Conservation (phyloP, 1,140 invertebrate genomes). For the Monomorium pharaonis region DNA sequence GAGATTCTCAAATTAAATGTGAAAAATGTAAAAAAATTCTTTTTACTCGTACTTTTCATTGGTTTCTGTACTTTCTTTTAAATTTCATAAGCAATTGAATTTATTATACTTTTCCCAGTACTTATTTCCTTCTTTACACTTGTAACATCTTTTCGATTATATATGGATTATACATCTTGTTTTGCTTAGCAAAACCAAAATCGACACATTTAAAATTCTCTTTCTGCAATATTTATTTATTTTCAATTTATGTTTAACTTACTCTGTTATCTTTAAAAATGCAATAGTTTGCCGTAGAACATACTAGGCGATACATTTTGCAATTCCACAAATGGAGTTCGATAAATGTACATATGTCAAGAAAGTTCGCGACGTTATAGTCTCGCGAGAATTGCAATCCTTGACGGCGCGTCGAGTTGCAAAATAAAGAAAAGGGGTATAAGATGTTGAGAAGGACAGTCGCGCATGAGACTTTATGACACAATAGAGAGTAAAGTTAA, state of each 20-base stretch:
- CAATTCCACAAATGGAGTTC: background rate
- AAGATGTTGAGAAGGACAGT: slow-evolving; percentile 1
- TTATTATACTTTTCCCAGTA: background rate
- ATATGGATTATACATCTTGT: too few relatives aligned
- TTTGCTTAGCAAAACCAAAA: background rate
- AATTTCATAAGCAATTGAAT: background rate
- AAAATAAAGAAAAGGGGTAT: slow-evolving; percentile 40
- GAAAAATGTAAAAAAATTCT: background rate
- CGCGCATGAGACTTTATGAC: background rate
- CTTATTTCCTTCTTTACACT: background rate
- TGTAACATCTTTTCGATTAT: background rate
- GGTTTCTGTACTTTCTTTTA: background rate
- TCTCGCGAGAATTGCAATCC: background rate
- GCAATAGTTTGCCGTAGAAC: background rate
- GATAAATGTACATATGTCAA: background rate
- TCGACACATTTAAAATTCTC: background rate
- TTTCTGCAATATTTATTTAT: background rate
- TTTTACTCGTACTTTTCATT: background rate
- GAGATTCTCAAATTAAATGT: background rate
- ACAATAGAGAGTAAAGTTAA: slow-evolving; percentile 6
- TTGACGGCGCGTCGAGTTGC: slow-evolving; percentile 16
- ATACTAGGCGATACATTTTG: background rate
- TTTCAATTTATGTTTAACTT: background rate
- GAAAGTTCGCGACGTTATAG: slow-evolving; percentile 35
- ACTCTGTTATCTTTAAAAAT: background rate